Base-by-base conservation (phyloP, 1,140 invertebrate species). In the Leptopilina clavipes region DNA sequence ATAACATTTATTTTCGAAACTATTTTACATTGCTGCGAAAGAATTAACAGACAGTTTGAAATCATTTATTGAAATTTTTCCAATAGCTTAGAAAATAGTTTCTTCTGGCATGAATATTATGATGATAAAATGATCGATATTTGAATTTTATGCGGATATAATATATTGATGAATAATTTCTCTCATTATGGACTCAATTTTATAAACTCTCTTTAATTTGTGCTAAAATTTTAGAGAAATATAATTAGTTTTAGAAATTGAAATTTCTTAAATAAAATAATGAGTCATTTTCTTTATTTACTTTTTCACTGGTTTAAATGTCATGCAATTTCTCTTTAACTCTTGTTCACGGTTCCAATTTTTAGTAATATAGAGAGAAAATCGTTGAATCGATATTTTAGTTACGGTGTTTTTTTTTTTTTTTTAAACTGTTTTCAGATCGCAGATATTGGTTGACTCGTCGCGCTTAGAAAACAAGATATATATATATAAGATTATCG, bases 121-220 rank as follows among this genome's bases (percentile, higher is more conserved):
- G n/a, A n/a, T n/a, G n/a, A n/a, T n/a, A n/a, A n/a, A n/a, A n/a
- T n/a, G n/a, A n/a, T n/a, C n/a, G n/a, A n/a, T n/a, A n/a, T n/a
- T n/a, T n/a, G n/a, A n/a, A n/a, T n/a, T n/a, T n/a, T n/a, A n/a
- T 31, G 25, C 25, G 25, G 25, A n/a, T n/a, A n/a, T n/a, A n/a
- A n/a, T n/a, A n/a, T 52, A 52, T 52, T 52, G 48, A 52, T 52
- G n/a, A 8, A 52, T 52, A n/a, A 52, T 52, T 52, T 52, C 48
- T 48, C 44, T n/a, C 14, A 1, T 48, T n/a, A 52, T n/a, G 3
- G 17, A n/a, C 48, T 52, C 1, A 52, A 52, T 52, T 52, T 52
- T 52, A 17, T 52, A n/a, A 48, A 48, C 45, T 48, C 1, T n/a
- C n/a, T n/a, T n/a, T 48, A 48, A 48, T 48, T 1, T 40, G 37